Base-by-base conservation (phyloP, 2,888 invertebrate genomes). In the Athrips mouffetella region DNA sequence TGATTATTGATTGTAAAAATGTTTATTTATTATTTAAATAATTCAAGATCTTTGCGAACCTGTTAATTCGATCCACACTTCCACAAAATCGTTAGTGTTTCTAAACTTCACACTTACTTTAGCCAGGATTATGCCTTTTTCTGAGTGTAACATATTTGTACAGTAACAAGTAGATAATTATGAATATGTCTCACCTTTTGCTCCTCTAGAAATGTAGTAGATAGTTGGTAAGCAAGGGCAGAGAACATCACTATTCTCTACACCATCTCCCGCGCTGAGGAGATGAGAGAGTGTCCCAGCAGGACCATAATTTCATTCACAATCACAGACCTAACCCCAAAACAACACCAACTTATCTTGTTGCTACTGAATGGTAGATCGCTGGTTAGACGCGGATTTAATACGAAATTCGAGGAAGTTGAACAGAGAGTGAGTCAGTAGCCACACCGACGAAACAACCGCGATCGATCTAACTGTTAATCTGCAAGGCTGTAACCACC, bases 141-240 rank as follows among this genome's bases (percentile, higher is more conserved):
- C n/a, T n/a, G n/a, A n/a, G n/a, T n/a, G n/a, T n/a, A n/a, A n/a
- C n/a, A n/a, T n/a, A n/a, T n/a, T n/a, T n/a, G n/a, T n/a, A n/a
- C n/a, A n/a, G n/a, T n/a, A n/a, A n/a, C n/a, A n/a, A n/a, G n/a
- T n/a, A n/a, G n/a, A n/a, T n/a, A n/a, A n/a, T n/a, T n/a, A n/a
- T n/a, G n/a, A n/a, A n/a, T n/a, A n/a, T n/a, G n/a, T 16, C 35
- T 42, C n/a, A 84, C 83, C 78, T 86, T 84, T 52, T 80, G 73
- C 62, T 87, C 82, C 57, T 84, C 84, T 40, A 81, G 59, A 63
- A 87, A 88, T 57, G 76, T 81, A 30, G 79, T 79, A 49, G 87
- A 88, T 52, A 88, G 70, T 62, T 84, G 76, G 59, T 87, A 86
- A 11, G 87, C 83, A 55, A 88, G 60, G 10, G 76, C 77, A 29